phyloP scores from a whole-genome alignment of 2,113 vertebrate genomes.

The Hystrix cristata region DNA sequence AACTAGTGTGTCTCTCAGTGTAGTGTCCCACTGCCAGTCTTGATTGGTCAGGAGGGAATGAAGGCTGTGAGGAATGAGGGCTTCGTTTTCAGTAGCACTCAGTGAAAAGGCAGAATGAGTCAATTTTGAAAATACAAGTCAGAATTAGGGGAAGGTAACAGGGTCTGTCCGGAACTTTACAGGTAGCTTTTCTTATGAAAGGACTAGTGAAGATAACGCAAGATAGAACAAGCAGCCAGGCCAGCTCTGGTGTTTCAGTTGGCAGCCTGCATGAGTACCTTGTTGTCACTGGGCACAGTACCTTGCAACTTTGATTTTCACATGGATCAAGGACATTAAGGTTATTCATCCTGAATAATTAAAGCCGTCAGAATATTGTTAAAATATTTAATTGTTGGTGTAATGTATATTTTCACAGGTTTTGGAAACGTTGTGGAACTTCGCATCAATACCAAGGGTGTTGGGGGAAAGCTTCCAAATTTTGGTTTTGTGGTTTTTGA shows the following conservation, averaged over 20 bases:
- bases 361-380: conserved; percentile 35
- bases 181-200: background rate
- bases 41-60: conserved; percentile 29
- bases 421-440: conserved; percentile 98
- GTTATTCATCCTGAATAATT: conserved; percentile 51
- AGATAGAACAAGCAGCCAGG: background rate
- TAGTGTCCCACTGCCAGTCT: background rate
- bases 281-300: background rate
- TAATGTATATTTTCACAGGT: conserved; percentile 87
- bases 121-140: background rate
- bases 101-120: background rate
- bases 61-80: background rate
- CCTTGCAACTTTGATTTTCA: conserved; percentile 43
- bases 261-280: background rate
- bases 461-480: conserved; percentile 98
- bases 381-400: conserved; percentile 72
- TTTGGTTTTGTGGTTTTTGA: conserved; percentile 99
- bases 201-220: background rate
- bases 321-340: background rate
- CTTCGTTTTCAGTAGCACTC: background rate
- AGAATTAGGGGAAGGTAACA: background rate
- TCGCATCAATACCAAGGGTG: conserved; percentile 98
- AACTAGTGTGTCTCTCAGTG: background rate
- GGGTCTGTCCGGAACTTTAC: conserved; percentile 17
- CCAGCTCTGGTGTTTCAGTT: background rate